Evolutionary conservation across 2,888 invertebrate species (phyloP).

Genomic region (Drosophila multiciliata): DNA sequence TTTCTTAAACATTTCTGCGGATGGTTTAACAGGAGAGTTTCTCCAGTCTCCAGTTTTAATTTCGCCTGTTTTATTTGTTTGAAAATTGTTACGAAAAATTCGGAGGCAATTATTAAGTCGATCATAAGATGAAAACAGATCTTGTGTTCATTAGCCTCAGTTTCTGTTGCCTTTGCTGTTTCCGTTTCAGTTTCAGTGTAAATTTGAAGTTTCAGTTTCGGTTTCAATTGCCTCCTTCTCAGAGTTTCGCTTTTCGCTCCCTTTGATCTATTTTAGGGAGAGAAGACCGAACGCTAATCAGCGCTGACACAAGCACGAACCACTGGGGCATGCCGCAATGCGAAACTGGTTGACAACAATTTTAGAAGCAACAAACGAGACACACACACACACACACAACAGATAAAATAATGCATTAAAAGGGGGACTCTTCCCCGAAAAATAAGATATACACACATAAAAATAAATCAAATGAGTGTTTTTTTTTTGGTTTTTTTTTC

Average conservation of each 20-base stretch:
- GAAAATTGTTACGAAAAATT: not conserved
- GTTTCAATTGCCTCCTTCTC: not conserved
- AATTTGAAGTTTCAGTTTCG: constrained; percentile 1
- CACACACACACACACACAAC: not conserved
- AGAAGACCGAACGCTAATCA: constrained; percentile 12
- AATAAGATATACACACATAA: not conserved
- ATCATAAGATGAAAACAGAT: not conserved
- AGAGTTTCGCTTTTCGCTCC: constrained; percentile 6
- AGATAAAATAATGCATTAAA: not conserved
- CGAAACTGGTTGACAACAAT: constrained; percentile 18
- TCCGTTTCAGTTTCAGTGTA: constrained; percentile 5
- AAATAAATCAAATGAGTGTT: not conserved
- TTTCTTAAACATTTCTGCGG: not conserved
- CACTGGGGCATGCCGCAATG: constrained; percentile 11
- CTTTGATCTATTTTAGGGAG: constrained; percentile 47
- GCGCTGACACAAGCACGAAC: constrained; percentile 1
- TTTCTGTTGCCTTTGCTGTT: not conserved
- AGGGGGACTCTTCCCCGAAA: not conserved
- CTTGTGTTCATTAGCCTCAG: not conserved
- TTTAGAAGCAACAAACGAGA: constrained; percentile 35
- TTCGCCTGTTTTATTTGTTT: not conserved
- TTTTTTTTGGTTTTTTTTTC: not conserved
- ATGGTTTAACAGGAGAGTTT: not conserved
- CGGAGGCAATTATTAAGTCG: not conserved
- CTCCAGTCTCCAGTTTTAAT: not conserved